Evolutionary conservation across 2,888 invertebrate genomes (phyloP), one percentile per base, ranked within the genome.

Genomic region (Nudaria mundana): DNA sequence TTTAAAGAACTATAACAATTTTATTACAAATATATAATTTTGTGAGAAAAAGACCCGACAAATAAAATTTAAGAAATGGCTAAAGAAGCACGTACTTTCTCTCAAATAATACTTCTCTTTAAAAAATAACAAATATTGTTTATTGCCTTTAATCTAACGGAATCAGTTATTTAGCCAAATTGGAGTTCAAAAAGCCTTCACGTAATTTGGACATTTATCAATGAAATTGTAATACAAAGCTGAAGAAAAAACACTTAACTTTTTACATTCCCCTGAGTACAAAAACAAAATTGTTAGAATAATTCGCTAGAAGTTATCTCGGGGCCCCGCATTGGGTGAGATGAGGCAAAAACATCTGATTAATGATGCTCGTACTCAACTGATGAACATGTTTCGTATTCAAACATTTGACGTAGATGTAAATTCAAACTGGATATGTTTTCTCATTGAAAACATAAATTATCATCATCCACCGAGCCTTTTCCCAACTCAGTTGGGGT

Each of bases 321-420:
- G 33, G 32, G 29, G 33, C 28, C 49, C 41, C 54, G 36, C 48
- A 40, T 41, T 37, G 45, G 41, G 48, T 51, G 48, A 54, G 45
- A 37, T 29, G 54, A 48, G 30, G 69, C 66, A 76, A 76, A 77
- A 78, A 76, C 69, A 55, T 44, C 59, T 75, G 77, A 78, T 78
- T 76, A 76, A 76, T 78, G 71, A 65, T 65, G 47, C 40, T 40
- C 37, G 37, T 34, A 55, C 45, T 61, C 52, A 48, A 56, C 61
- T 62, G 64, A 60, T 63, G 67, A 68, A 71, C 66, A 67, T 43
- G 51, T 52, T 53, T 48, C 53, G 57, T 62, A 64, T 65, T 63
- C 66, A 66, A 71, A 65, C 55, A 54, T 56, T 40, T 41, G 26
- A 8, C 32, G 6, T 28, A 8, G 48, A 51, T 31, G 20, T 29